A percentile compares a stretch with the other conserved stretches of the same genome.
phyloP scores from a whole-genome alignment of 2,113 vertebrate genomes.

The Tetrao urogallus region DNA sequence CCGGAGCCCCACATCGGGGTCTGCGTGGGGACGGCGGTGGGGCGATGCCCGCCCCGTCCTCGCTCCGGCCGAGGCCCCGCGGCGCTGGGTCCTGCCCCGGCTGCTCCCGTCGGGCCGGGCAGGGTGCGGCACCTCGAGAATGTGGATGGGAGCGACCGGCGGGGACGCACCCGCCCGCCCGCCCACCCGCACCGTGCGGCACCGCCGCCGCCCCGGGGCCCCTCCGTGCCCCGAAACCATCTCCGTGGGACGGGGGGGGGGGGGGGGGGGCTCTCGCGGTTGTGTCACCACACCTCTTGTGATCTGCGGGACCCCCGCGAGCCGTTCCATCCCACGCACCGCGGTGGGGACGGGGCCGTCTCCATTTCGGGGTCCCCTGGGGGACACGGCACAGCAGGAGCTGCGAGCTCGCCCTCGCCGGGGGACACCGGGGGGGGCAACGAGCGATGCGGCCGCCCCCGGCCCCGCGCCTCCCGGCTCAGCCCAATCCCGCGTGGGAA shows the following conservation, averaged over 20 bases:
- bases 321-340: no score
- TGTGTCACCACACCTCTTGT: no score
- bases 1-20: accelerated
- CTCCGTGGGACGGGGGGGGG: neutral
- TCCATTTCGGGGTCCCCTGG: neutral
- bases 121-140: constrained; percentile 64
- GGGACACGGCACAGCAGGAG: no score
- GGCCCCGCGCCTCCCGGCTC: no score
- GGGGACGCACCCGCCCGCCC: constrained; percentile 36
- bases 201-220: neutral
- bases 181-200: neutral
- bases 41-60: neutral
- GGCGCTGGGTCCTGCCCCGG: neutral
- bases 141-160: constrained; percentile 56
- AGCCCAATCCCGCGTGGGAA: no score
- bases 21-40: no score
- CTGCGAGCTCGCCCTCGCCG: no score
- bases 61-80: neutral
- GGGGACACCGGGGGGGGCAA: no score
- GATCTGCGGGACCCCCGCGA: no score
- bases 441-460: no score
- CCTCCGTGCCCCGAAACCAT: neutral
- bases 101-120: constrained; percentile 38
- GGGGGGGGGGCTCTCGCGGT: neutral
- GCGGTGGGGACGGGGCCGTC: neutral